These are phyloP conservation scores for Hypanus sabinus DNA, from an alignment of 2,113 vertebrate genomes.

Conservation along the genomic window DNA sequence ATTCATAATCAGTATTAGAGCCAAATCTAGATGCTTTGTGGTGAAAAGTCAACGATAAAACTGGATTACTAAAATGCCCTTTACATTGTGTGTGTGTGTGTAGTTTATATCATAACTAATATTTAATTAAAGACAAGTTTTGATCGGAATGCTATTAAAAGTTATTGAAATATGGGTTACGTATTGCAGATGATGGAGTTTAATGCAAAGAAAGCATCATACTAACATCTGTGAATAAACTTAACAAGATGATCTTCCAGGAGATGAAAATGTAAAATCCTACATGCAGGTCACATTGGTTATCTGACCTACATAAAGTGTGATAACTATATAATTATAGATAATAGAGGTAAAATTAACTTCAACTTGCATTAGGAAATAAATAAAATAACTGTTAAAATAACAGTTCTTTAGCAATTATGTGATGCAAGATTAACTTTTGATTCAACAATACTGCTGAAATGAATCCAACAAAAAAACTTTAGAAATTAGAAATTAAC, in stretches of 20 bases:
- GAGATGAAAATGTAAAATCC: background rate
- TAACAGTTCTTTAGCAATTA: background rate
- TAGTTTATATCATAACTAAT: background rate
- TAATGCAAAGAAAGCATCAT: background rate
- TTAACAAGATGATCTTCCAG: background rate
- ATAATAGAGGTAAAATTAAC: background rate
- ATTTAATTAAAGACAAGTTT: background rate
- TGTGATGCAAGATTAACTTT: background rate
- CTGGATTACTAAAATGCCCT: background rate
- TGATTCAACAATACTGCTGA: slow-evolving; percentile 3
- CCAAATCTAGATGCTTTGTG: slow-evolving; percentile 3
- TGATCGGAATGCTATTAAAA: background rate
- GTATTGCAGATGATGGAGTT: background rate
- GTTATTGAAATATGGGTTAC: background rate
- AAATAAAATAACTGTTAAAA: background rate
- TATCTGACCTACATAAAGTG: background rate
- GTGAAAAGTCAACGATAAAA: background rate
- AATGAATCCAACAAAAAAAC: background rate
- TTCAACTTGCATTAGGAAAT: background rate
- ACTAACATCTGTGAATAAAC: background rate
- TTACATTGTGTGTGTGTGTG: background rate
- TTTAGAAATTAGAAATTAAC: too few relatives aligned
- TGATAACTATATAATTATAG: background rate
- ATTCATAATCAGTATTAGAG: background rate
- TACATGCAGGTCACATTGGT: background rate